Conservation (phyloP, 2,888 invertebrate species). For the Muschampia staudingeri region DNA sequence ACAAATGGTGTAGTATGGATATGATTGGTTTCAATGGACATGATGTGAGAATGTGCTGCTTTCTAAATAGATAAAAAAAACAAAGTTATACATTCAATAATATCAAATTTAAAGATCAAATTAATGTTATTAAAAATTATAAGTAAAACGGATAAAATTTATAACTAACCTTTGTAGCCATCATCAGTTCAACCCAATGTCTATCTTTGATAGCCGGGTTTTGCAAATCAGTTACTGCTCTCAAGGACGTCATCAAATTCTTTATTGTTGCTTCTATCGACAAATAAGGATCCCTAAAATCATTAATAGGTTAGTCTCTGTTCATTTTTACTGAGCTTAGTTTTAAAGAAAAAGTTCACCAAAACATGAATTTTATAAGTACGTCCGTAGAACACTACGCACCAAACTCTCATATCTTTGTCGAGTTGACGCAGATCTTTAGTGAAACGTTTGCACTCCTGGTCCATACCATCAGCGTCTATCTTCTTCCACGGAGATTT, state of each 20-base stretch:
- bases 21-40: constrained; percentile 76
- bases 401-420: constrained; percentile 95
- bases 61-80: constrained; percentile 79
- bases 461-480: constrained; percentile 98
- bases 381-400: constrained; percentile 42
- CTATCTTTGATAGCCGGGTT: constrained; percentile 98
- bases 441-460: constrained; percentile 98
- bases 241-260: constrained; percentile 98
- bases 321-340: not conserved
- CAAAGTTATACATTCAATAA: not conserved
- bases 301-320: not conserved
- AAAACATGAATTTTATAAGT: not conserved
- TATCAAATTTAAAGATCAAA: not conserved
- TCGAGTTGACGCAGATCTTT: constrained; percentile 96
- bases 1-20: constrained; percentile 69
- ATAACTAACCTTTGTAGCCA: constrained; percentile 94
- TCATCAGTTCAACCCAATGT: constrained; percentile 98
- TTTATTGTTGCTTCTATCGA: constrained; percentile 96
- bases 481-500: constrained; percentile 98
- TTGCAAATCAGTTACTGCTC: constrained; percentile 98
- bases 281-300: constrained; percentile 94
- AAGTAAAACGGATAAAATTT: constrained; percentile 17
- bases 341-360: not conserved
- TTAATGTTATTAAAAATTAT: not conserved
- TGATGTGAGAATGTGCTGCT: constrained; percentile 76